A percentile compares a stretch with the other conserved stretches of the same genome.
Evolutionary conservation across 2,888 invertebrate species (phyloP).

Genomic region (Megaustenia siamemsis): DNA sequence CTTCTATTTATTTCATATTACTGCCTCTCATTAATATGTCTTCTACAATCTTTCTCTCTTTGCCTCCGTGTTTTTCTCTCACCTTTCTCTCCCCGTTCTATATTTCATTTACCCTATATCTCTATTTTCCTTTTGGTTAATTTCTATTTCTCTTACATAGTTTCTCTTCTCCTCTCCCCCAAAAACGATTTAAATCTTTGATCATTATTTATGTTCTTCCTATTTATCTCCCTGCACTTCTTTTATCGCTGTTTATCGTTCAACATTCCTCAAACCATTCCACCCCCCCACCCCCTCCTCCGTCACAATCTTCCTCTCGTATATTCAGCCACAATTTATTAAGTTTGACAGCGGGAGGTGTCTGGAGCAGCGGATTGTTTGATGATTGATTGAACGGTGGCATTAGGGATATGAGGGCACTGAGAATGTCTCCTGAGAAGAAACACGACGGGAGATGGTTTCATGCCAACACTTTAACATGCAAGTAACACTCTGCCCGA

Average conservation of each 20-base stretch:
- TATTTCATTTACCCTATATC: background rate
- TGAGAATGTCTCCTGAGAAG: background rate
- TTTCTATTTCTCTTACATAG: background rate
- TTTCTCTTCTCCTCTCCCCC: too few species aligned
- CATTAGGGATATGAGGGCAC: background rate
- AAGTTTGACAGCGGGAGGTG: background rate
- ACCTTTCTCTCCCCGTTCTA: background rate
- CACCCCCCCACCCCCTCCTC: background rate
- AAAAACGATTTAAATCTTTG: too few species aligned
- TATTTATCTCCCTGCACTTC: background rate
- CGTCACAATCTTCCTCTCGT: background rate
- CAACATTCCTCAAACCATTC: background rate
- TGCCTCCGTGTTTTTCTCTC: too few species aligned
- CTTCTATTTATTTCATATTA: too few species aligned
- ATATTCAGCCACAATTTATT: background rate
- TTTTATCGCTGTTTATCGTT: background rate
- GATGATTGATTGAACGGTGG: background rate
- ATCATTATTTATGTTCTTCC: background rate
- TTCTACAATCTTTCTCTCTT: too few species aligned
- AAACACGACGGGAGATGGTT: background rate
- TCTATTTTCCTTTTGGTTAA: background rate
- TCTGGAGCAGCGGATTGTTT: background rate
- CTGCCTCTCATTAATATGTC: too few species aligned
- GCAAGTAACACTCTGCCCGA: background rate
- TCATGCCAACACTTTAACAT: background rate